Percentiles rank a stretch among this genome's conserved stretches.
Evolutionary conservation across 2,888 invertebrate genomes (phyloP).

Genomic region (Athalia cordata): DNA sequence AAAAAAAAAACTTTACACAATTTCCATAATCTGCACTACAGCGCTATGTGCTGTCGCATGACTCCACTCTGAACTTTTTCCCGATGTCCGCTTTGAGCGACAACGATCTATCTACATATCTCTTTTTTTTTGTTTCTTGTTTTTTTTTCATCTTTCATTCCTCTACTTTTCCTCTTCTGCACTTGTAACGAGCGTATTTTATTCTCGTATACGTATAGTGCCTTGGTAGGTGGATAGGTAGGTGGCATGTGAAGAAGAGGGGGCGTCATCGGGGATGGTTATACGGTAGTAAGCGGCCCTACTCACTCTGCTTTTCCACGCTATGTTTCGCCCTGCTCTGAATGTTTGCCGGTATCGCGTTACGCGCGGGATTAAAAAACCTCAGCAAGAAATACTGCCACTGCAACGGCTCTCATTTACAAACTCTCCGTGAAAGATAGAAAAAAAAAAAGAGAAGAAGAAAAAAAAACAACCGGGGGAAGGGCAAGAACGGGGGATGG

Average conservation of each 20-base stretch:
- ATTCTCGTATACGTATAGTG: background rate
- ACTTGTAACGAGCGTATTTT: slow-evolving; percentile 50
- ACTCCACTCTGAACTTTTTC: slow-evolving; percentile 46
- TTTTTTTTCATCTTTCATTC: background rate
- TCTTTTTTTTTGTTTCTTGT: background rate
- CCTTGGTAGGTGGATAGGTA: no score
- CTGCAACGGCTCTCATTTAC: slow-evolving; percentile 68
- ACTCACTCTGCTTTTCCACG: background rate
- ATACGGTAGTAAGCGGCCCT: background rate
- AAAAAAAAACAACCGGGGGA: background rate
- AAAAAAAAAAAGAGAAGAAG: background rate
- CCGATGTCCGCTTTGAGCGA: slow-evolving; percentile 56
- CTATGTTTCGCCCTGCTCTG: slow-evolving; percentile 45
- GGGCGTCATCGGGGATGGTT: slow-evolving; percentile 10
- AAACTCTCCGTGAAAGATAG: slow-evolving; percentile 54
- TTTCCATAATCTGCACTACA: slow-evolving; percentile 7
- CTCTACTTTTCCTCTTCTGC: background rate
- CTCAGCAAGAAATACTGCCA: slow-evolving; percentile 66
- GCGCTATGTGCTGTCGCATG: slow-evolving; percentile 33
- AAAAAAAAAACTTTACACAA: background rate
- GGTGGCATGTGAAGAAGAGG: background rate
- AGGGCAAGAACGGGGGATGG: no score
- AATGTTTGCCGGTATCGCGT: slow-evolving; percentile 57
- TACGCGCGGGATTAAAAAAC: slow-evolving; percentile 66
- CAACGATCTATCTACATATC: slow-evolving; percentile 25